These are phyloP conservation scores for Poeciliopsis paucimaculata DNA, from an alignment of 2,797 vertebrate genomes.

Conservation along the genomic window DNA sequence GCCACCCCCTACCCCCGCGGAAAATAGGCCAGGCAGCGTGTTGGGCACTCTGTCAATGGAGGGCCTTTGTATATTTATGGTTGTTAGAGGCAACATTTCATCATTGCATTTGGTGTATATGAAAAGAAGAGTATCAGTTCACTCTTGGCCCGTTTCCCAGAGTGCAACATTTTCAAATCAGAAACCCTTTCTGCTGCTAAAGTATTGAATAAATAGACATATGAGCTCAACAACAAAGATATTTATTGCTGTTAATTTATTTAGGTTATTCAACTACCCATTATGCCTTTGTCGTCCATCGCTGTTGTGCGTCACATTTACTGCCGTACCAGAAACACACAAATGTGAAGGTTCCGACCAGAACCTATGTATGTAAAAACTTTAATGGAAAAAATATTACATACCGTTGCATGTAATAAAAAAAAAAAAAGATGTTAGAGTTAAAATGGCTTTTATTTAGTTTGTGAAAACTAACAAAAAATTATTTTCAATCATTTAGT, in stretches of 20 bases:
- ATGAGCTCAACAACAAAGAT: neutral
- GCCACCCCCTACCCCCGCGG: slow-evolving; percentile 19
- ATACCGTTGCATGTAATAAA: too few species aligned
- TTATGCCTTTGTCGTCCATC: neutral
- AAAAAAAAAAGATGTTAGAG: neutral
- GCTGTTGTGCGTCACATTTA: neutral
- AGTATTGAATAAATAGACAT: neutral
- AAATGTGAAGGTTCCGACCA: neutral
- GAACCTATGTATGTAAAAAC: neutral
- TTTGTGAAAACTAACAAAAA: neutral
- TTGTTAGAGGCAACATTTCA: slow-evolving; percentile 39
- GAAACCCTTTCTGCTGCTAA: neutral
- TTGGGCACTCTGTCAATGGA: slow-evolving; percentile 13
- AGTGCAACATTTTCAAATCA: neutral
- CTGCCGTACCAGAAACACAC: neutral
- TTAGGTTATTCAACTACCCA: neutral
- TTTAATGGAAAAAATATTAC: neutral
- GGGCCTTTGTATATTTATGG: slow-evolving; percentile 24
- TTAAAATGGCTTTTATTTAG: neutral
- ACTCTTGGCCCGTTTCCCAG: slow-evolving; percentile 12
- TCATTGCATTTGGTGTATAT: slow-evolving; percentile 27
- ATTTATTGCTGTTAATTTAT: neutral
- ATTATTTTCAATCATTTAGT: too few species aligned
- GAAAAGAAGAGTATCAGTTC: slow-evolving; percentile 27
- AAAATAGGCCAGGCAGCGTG: slow-evolving; percentile 14